Base-by-base conservation (phyloP, 2,113 vertebrate genomes). In the Rhinopomastus cyanomelas region DNA sequence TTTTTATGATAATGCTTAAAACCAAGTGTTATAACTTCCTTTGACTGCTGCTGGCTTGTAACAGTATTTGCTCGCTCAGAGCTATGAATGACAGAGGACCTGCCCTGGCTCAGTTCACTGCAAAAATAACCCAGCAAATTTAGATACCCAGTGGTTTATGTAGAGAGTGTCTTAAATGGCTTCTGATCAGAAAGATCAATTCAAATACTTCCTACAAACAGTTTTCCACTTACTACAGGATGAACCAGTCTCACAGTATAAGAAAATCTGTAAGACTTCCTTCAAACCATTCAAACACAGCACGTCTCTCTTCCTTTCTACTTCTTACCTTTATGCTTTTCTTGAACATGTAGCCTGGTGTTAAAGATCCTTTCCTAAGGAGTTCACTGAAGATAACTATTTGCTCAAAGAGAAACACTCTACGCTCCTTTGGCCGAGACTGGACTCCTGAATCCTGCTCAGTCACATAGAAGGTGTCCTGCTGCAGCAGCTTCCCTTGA, bases 341-440 rank as follows among this genome's bases (percentile, higher is more conserved):
- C 96, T 99, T 99, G 96, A 99, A 99, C 97, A 98, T 98, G 96
- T 99, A 99, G 12, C 98, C 98, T 0, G 98, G 99, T 0, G 98
- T 99, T 87, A 99, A 98, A n/a, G 99, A 99, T 12, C 99, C 99
- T 96, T 99, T 99, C 37, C 99, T 97, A 52, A 99, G 98, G 77
- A 99, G 98, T 59, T 99, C 99, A 14, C 99, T 99, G 97, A 99
- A 99, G 97, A 99, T 99, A 96, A 99, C 98, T 4, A 99, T 99
- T 94, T 99, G 99, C 96, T 99, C 99, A 1, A 99, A 99, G 91
- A 99, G 98, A 96, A 99, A 99, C 66, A 99, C 98, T 4, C 99
- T 97, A 5, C 99, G 97, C 78, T 99, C 99, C 92, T 99, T 99
- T 11, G 99, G 99, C 39, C 99, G 98, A 17, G 98, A 99, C 87